A percentile compares a stretch with the other conserved stretches of the same genome.
These are phyloP conservation scores for Hippopotamyrus pictus DNA, from an alignment of 2,797 vertebrate genomes.

Conservation along the genomic window DNA sequence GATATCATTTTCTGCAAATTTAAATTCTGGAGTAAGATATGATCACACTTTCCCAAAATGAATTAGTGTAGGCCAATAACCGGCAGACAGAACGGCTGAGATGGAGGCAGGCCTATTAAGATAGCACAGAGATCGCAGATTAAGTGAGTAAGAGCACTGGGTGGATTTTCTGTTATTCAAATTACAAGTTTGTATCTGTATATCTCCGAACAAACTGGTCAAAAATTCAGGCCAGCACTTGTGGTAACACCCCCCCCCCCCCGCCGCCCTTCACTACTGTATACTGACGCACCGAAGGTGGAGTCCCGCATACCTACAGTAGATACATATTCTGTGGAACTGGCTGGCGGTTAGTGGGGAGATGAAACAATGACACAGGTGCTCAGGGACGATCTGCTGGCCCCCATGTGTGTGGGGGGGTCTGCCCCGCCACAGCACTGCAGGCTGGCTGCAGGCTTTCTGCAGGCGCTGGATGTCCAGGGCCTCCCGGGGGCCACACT, in stretches of 20 bases:
- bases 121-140: not conserved
- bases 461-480: conserved; percentile 53
- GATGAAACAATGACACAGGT: conserved; percentile 13
- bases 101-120: not conserved
- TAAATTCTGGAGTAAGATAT: conserved; percentile 4
- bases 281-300: not conserved
- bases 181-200: not conserved
- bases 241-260: not conserved
- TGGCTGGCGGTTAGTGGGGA: conserved; percentile 13
- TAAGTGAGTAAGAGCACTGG: not conserved
- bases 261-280: not conserved
- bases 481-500: conserved; percentile 50
- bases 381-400: not conserved
- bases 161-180: not conserved
- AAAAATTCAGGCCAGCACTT: not conserved
- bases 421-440: conserved; percentile 57
- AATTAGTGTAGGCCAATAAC: not conserved
- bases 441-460: conserved; percentile 58
- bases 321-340: not conserved
- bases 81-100: not conserved
- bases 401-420: conserved; percentile 46
- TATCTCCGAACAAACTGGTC: not conserved
- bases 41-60: conserved; percentile 1
- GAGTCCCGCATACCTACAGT: not conserved
- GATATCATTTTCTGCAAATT: not conserved